Evolutionary conservation across 2,113 vertebrate genomes (phyloP).

Genomic region (Alexandromys fortis): DNA sequence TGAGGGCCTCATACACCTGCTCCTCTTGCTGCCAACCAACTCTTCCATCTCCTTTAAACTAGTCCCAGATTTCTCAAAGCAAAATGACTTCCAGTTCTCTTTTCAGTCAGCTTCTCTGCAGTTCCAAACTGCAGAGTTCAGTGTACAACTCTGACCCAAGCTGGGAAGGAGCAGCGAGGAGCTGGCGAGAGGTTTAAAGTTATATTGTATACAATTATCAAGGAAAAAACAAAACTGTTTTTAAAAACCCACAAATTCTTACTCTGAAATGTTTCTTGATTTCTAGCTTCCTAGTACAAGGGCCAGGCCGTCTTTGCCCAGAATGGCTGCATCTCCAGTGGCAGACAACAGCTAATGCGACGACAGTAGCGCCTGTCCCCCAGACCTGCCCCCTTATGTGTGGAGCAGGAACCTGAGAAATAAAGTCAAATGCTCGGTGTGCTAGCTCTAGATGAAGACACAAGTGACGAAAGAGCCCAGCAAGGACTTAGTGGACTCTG

Average conservation of each 20-base stretch:
- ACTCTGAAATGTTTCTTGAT: not conserved
- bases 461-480: not conserved
- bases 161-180: not conserved
- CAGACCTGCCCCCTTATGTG: not conserved
- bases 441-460: not conserved
- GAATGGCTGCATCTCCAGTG: not conserved
- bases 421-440: not conserved
- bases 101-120: not conserved
- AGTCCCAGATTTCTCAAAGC: not conserved
- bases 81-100: not conserved
- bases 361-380: not conserved
- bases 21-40: conserved; percentile 7
- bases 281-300: not conserved
- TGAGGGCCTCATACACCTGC: not conserved
- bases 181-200: not conserved
- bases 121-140: not conserved
- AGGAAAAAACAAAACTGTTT: not conserved
- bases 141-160: not conserved
- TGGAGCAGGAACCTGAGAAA: not conserved
- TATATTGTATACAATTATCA: not conserved
- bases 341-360: not conserved
- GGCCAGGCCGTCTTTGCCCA: not conserved
- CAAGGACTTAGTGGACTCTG: not conserved
- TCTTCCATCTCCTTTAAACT: not conserved
- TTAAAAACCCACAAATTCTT: not conserved